phyloP scores from a whole-genome alignment of 2,113 vertebrate genomes.

The Rhadina sibilatrix region DNA sequence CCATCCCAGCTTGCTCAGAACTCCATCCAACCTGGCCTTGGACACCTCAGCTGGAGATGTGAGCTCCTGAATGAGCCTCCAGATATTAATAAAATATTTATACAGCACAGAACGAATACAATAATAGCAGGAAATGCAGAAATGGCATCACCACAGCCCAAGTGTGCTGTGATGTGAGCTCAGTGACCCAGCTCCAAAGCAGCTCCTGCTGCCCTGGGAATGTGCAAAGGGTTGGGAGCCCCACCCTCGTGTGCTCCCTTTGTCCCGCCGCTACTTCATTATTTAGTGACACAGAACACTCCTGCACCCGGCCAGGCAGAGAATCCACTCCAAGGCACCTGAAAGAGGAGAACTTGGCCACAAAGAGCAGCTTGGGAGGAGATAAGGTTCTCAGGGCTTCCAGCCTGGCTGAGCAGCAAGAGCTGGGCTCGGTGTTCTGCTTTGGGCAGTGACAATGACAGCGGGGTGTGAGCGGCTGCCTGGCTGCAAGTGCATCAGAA shows the following conservation, averaged over 20 bases:
- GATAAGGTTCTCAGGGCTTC: not conserved
- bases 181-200: not conserved
- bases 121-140: not conserved
- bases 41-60: not conserved
- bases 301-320: not conserved
- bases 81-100: not conserved
- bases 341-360: conserved; percentile 5
- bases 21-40: not conserved
- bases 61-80: not conserved
- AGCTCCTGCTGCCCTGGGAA: not conserved
- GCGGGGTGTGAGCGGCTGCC: rapidly evolving
- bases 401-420: not conserved
- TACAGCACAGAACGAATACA: not conserved
- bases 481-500: not conserved
- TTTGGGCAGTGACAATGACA: not conserved
- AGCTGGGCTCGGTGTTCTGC: not conserved
- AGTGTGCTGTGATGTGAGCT: not conserved
- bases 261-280: not conserved
- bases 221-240: not conserved
- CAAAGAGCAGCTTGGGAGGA: not conserved
- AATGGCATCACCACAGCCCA: not conserved
- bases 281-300: not conserved
- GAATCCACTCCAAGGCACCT: not conserved
- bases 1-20: not conserved
- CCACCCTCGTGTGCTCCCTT: not conserved